Base-by-base conservation (phyloP, 2,888 invertebrate species). In the Cantharis nigra region DNA sequence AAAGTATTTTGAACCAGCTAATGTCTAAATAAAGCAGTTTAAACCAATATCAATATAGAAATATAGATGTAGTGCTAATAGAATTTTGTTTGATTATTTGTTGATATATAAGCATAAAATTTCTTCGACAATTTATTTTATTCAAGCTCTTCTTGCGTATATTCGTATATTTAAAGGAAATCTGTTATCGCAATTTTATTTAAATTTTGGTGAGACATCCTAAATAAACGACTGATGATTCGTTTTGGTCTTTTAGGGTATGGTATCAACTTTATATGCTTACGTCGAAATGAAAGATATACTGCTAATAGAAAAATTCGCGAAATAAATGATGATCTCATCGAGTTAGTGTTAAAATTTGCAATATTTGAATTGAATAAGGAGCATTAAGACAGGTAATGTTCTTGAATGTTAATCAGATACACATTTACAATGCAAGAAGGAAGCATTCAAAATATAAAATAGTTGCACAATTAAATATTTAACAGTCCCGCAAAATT, bases 331-430 rank as follows among this genome's bases (percentile, higher is more conserved):
- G 23, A 67, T 67, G 65, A 67, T 26, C 65, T 67, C 65, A 67
- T 67, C 26, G 20, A 11, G 65, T 23, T 18, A 26, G 65, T 67
- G 65, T 26, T 67, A 67, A 67, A 67, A 67, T 67, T 65, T 67
- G 65, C 65, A 67, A 23, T 23, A 67, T 67, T 67, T 67, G 65
- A 20, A 67, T 67, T 23, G 26, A 67, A 67, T 49, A 49, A 49
- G 23, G 20, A 67, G 26, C 65, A 67, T 26, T 67, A 67, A 49
- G 49, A 67, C 65, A 26, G 23, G 23, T 67, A 67, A 67, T 67
- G 65, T 67, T 67, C 65, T 67, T 67, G 65, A 67, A 67, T 67
- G 26, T 26, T 67, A 67, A 67, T 67, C 26, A 67, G 26, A n/a
- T 67, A 26, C 20, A 67, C 65, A 20, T 67, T 67, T 67, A 20